Evolutionary conservation across 2,113 vertebrate species (phyloP), one percentile per base, ranked within the genome.

Genomic region (Sceloporus undulatus): DNA sequence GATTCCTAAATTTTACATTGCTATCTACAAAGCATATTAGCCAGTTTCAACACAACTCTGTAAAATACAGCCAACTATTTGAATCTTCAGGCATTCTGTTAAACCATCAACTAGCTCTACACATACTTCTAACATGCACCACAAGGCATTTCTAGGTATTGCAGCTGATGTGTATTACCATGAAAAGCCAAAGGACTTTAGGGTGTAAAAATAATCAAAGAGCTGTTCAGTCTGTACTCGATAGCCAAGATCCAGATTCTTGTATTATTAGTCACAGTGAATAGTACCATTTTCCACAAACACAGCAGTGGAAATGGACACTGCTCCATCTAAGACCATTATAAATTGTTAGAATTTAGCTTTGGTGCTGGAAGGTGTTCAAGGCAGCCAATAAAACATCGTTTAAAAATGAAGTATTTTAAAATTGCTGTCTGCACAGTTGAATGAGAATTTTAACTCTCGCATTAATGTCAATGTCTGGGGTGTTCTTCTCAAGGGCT

Each of bases 241-340:
- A 91, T 86, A 92, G 92, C 59, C 79, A 93, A 94, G 80, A 71
- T 75, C 78, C 78, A 92, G 85, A 85, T 93, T 92, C 92, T 29
- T 85, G 79, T 85, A 91, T 91, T 92, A 92, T 91, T 94, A 87
- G 88, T 83, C 90, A 85, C 90, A 91, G 92, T 76, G 90, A 89
- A 54, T 79, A 84, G 66, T 90, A 90, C 79, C 84, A 88, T 42
- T 34, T 75, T 13, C 59, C 79, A 88, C 40, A 54, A 88, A 76
- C 23, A 34, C 8, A 29, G 38, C 5, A 83, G 10, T 3, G 10
- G 73, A 88, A 83, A 83, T 19, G 11, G 65, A 76, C 29, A 76
- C 27, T 52, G 6, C 77, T 88, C 23, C 34, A 68, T 76, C 21
- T 27, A 79, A 76, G 56, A 52, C 70, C 66, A 82, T 34, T 68